Percentiles rank a stretch among this genome's conserved stretches.
Evolutionary conservation across 2,888 invertebrate genomes (phyloP).

Genomic region (Caenorhabditis angaria): DNA sequence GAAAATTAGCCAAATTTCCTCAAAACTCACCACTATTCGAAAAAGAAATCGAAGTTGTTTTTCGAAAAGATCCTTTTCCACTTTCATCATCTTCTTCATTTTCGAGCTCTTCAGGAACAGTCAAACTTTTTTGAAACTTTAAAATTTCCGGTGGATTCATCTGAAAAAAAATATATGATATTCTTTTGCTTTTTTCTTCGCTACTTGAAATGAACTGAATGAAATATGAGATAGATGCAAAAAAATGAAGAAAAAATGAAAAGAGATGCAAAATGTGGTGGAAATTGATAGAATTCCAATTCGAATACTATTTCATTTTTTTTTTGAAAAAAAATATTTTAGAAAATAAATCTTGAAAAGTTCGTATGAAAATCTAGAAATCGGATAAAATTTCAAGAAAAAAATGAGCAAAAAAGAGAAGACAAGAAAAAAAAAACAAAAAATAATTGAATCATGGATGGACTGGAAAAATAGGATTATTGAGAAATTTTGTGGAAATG

Average conservation of each 20-base stretch:
- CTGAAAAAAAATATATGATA: neutral
- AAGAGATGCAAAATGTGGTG: no score
- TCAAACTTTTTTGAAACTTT: neutral
- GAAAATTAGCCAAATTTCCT: no score
- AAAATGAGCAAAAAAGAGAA: neutral
- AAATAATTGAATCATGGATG: slow-evolving; percentile 2
- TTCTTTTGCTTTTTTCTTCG: neutral
- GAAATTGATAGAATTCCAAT: no score
- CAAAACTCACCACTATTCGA: neutral
- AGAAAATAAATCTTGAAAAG: neutral
- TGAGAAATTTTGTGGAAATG: neutral
- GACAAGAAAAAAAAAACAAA: neutral
- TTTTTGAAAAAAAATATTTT: no score
- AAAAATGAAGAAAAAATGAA: no score
- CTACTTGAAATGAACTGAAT: neutral
- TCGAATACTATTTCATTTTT: no score
- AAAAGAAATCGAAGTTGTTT: neutral
- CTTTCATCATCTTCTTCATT: neutral
- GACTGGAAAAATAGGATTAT: neutral
- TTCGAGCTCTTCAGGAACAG: neutral
- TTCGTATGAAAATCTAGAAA: no score
- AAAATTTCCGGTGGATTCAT: neutral
- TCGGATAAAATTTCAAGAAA: neutral
- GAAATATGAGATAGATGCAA: neutral
- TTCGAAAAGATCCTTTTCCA: neutral